Evolutionary conservation across 2,888 invertebrate species (phyloP), one percentile per base, ranked within the genome.

Genomic region (Agrochola circellaris): DNA sequence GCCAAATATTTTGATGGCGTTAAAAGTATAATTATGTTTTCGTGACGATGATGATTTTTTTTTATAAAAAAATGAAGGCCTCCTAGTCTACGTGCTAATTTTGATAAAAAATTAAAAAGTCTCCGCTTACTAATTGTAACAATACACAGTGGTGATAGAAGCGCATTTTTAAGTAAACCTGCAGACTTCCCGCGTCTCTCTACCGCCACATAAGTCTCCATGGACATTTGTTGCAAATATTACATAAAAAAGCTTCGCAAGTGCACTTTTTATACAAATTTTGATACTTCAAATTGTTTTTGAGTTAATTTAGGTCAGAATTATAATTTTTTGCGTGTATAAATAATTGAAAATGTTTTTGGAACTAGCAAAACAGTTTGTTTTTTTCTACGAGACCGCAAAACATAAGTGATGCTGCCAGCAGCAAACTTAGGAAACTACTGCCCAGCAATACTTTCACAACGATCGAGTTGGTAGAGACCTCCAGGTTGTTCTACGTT

Each of bases 351-450:
- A 58, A 69, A 67, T 66, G 65, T 56, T 61, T 77, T 73, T 73
- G 30, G 64, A 64, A 62, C 11, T 60, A 61, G 38, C 54, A 68
- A 69, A 83, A 65, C 38, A 58, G 42, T 81, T 71, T 54, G 75
- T 76, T 9, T 45, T 38, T 66, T 73, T 42, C 58, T 78, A 83
- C 20, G 30, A 86, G 65, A 86, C 34, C 34, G 83, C 79, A 83
- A 74, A 78, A 86, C 56, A 74, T 69, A 83, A 26, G 83, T 83
- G 86, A 79, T 69, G 87, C 87, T 77, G 81, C 88, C 87, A 88
- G 88, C 84, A 77, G 88, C 79, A 75, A 82, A 77, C 69, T 66
- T 48, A 71, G 60, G 54, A 72, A 79, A 72, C 64, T 71, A 77
- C 68, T 78, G 61, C 45, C 64, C 64, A 67, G 67, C 66, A 75